Conservation (phyloP, 2,888 invertebrate species). For the Andrena fulva region DNA sequence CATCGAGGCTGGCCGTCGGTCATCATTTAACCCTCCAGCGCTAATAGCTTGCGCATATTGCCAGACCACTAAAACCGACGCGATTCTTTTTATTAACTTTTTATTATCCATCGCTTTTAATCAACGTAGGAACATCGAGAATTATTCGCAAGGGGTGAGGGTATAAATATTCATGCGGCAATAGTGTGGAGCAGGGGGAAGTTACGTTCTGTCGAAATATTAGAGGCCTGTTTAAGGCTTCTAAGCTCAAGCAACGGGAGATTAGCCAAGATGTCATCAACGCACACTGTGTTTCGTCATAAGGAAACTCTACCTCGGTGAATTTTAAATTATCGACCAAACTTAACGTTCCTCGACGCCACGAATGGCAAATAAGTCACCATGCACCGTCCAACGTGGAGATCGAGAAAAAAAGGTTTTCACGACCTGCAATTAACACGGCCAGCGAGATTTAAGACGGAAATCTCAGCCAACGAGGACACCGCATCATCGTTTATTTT, state of each 20-base stretch:
- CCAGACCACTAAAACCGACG: neutral
- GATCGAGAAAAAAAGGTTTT: conserved; percentile 23
- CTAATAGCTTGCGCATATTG: conserved; percentile 25
- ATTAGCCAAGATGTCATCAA: too few relatives aligned
- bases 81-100: conserved; percentile 3
- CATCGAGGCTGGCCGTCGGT: neutral
- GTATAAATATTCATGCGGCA: conserved; percentile 36
- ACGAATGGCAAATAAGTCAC: conserved; percentile 27
- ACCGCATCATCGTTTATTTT: conserved; percentile 81
- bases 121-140: neutral
- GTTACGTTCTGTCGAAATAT: too few relatives aligned
- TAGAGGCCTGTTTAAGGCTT: too few relatives aligned
- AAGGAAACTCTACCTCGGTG: too few relatives aligned
- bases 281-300: too few relatives aligned
- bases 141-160: conserved; percentile 2
- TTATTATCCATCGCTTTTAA: conserved; percentile 1
- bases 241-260: too few relatives aligned
- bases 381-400: conserved; percentile 26
- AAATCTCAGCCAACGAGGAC: conserved; percentile 70
- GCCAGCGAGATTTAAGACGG: conserved; percentile 68
- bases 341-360: neutral
- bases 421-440: conserved; percentile 58
- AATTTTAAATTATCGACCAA: neutral
- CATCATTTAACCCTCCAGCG: conserved; percentile 12
- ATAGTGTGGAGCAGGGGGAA: too few relatives aligned